A percentile compares a stretch with the other conserved stretches of the same genome.
Conservation (phyloP, 2,113 vertebrate species). For the Tetrax tetrax region DNA sequence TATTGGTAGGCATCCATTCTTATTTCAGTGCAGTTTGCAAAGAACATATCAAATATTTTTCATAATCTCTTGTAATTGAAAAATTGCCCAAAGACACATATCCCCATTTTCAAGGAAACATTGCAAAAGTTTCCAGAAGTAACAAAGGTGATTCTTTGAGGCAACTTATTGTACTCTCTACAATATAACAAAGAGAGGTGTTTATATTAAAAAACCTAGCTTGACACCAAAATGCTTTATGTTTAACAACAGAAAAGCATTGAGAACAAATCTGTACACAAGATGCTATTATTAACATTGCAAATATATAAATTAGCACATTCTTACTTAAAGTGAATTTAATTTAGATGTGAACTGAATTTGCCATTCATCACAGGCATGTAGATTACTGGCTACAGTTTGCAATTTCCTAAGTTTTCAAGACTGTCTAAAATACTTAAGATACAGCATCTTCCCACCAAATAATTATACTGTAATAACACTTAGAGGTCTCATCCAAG, state of each 20-base stretch:
- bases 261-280: conserved; percentile 61
- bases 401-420: conserved; percentile 68
- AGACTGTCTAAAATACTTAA: conserved; percentile 71
- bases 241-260: conserved; percentile 52
- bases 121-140: conserved; percentile 78
- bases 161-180: conserved; percentile 79
- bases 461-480: conserved; percentile 71
- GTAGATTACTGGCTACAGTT: conserved; percentile 68
- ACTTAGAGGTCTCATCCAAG: conserved; percentile 54
- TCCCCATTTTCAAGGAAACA: conserved; percentile 79
- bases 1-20: conserved; percentile 68
- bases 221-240: conserved; percentile 62
- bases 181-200: conserved; percentile 78
- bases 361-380: conserved; percentile 65
- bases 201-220: conserved; percentile 75
- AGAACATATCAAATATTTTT: conserved; percentile 77
- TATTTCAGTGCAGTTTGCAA: conserved; percentile 73
- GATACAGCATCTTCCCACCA: conserved; percentile 75
- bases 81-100: conserved; percentile 76
- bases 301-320: conserved; percentile 65
- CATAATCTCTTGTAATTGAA: conserved; percentile 74
- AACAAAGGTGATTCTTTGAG: conserved; percentile 78
- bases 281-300: conserved; percentile 63
- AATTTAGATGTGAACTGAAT: conserved; percentile 64
- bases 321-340: conserved; percentile 64